phyloP scores from a whole-genome alignment of 2,888 invertebrate species.

The Brenthis daphne region DNA sequence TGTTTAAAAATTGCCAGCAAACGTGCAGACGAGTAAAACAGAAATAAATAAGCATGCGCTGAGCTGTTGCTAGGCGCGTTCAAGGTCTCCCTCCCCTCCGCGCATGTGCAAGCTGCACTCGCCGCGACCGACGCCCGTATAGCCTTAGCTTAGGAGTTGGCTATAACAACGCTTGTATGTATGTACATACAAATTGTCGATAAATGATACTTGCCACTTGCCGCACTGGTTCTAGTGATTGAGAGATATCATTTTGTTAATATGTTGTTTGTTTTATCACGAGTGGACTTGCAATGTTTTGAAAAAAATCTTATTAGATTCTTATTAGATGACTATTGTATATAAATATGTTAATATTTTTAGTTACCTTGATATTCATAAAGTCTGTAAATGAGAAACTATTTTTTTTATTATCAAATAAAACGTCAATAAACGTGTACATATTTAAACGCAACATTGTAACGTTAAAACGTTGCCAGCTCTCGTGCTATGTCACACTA shows the following conservation, averaged over 20 bases:
- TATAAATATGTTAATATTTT: neutral
- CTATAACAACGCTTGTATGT: neutral
- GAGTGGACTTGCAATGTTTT: neutral
- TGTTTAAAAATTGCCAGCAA: constrained; percentile 66
- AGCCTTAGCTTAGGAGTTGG: constrained; percentile 18
- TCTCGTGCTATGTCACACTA: constrained; percentile 26
- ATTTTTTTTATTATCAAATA: constrained; percentile 5
- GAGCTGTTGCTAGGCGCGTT: constrained; percentile 76
- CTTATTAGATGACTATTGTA: neutral
- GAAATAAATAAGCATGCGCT: constrained; percentile 68
- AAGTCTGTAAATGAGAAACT: neutral
- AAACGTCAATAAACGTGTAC: constrained; percentile 1
- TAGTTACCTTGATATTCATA: neutral
- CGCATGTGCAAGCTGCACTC: constrained; percentile 42
- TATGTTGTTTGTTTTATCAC: neutral
- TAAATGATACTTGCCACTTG: constrained; percentile 12
- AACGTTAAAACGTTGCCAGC: constrained; percentile 25
- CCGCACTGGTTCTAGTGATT: constrained; percentile 8
- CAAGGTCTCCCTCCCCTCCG: constrained; percentile 66
- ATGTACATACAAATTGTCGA: constrained; percentile 5
- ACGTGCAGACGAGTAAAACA: constrained; percentile 71
- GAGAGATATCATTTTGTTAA: constrained; percentile 6
- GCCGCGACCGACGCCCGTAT: constrained; percentile 28
- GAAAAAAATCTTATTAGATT: too few relatives aligned
- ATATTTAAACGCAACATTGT: constrained; percentile 16